Conservation (phyloP, 2,797 vertebrate species). For the Tapera naevia region DNA sequence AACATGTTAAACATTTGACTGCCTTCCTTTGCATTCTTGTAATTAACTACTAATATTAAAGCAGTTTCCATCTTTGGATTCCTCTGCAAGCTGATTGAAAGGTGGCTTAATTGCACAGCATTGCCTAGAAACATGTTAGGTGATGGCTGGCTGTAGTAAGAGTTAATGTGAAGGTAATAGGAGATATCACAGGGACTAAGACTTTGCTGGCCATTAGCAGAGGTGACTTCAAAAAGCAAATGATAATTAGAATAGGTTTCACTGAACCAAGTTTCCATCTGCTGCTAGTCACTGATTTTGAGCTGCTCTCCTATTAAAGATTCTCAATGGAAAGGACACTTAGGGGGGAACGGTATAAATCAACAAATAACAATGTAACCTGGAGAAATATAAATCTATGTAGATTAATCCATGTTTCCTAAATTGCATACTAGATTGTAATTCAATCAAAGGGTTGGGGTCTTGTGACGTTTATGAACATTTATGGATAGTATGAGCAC, state of each 20-base stretch:
- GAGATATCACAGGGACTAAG: constrained; percentile 54
- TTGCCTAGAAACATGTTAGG: constrained; percentile 48
- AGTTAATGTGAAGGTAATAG: constrained; percentile 47
- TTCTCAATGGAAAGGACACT: constrained; percentile 45
- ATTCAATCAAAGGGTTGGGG: constrained; percentile 68
- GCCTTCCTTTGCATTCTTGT: constrained; percentile 8
- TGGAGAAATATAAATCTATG: constrained; percentile 73
- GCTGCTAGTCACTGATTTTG: constrained; percentile 2
- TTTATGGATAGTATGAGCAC: constrained; percentile 69
- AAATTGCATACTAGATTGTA: constrained; percentile 69
- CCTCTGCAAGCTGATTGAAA: constrained; percentile 48
- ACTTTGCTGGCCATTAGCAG: constrained; percentile 56
- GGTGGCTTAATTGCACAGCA: constrained; percentile 38
- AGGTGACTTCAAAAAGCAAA: constrained; percentile 57
- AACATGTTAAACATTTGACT: constrained; percentile 25
- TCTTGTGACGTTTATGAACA: constrained; percentile 70
- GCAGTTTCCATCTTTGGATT: constrained; percentile 18
- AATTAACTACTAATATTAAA: constrained; percentile 58
- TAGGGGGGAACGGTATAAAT: constrained; percentile 53
- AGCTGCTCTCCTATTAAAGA: constrained; percentile 31
- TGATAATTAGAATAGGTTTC: constrained; percentile 53
- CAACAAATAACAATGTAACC: constrained; percentile 68
- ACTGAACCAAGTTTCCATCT: constrained; percentile 40
- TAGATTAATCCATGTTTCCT: constrained; percentile 68
- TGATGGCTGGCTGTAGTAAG: constrained; percentile 29